Evolutionary conservation across 2,113 vertebrate species (phyloP), one percentile per base, ranked within the genome.

Genomic region (Nycticorax nycticorax): DNA sequence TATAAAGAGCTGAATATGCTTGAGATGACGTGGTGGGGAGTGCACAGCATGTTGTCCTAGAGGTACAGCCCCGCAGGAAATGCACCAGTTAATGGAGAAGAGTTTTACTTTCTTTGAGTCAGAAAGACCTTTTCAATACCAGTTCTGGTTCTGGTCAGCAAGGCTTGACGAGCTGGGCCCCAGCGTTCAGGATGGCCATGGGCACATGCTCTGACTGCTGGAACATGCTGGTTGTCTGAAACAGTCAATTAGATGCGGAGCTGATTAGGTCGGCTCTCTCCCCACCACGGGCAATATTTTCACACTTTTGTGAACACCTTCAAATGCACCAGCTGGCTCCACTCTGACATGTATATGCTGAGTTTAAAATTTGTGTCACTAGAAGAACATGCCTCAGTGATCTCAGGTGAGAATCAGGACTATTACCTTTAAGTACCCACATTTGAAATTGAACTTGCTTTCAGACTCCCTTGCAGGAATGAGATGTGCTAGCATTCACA

Each of bases 81-180:
- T 5, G 1, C 18, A 20, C 63, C 30, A 33, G 33, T 41, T 32
- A 48, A 24, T 1, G 2, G 12, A 72, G 64, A 73, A 86, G 18
- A 15, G 18, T 30, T 85, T 75, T 30, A 26, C 13, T 53, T 80
- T 57, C 37, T 60, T 9, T 55, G 57, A 62, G 7, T n/a, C 45
- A 52, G 53, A 52, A 82, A 89, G 39, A 56, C 0, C 0, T 57
- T 81, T 77, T 45, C 41, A 68, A 30, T 33, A 41, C 11, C 0
- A 0, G 23, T 86, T 75, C 35, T 43, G 14, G 32, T 39, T 92
- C 32, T 13, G 10, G 33, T 68, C 6, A 20, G 6, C 14, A 35
- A 64, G 27, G 15, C 15, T 55, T 35, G 47, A 71, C 0, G 6
- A 35, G 59, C n/a, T 73, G 0, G 0, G 30, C 13, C 32, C 1